phyloP scores from a whole-genome alignment of 2,888 invertebrate species.

The Meandrusa payeni region DNA sequence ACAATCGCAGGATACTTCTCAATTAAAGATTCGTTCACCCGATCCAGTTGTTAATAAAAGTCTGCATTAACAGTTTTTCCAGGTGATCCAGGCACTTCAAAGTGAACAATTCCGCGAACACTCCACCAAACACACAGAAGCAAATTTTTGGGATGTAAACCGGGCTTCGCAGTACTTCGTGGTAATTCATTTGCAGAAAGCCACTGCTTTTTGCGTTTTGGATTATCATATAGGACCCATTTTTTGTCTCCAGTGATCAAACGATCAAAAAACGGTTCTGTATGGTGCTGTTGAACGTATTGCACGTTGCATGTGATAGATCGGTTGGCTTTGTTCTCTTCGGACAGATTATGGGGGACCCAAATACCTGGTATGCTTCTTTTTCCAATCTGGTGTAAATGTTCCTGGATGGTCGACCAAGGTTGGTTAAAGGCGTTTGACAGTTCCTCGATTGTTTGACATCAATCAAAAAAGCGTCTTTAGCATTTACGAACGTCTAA shows the following conservation, averaged over 20 bases:
- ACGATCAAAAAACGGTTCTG: conserved; percentile 19
- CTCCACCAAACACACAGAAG: conserved; percentile 22
- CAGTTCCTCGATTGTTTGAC: conserved; percentile 25
- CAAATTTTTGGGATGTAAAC: conserved; percentile 18
- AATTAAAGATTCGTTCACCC: conserved; percentile 12
- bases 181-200: conserved; percentile 14
- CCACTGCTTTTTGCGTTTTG: conserved; percentile 21
- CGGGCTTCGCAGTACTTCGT: conserved; percentile 15
- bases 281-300: not conserved
- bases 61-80: conserved; percentile 19
- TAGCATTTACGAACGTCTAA: conserved; percentile 17
- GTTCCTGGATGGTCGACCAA: conserved; percentile 24
- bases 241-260: conserved; percentile 19
- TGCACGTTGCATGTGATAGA: conserved; percentile 6
- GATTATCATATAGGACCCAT: conserved; percentile 22
- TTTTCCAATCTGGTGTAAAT: conserved; percentile 21
- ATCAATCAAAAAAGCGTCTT: conserved; percentile 26
- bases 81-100: conserved; percentile 21
- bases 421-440: conserved; percentile 24
- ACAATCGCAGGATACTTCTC: conserved; percentile 11
- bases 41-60: conserved; percentile 3
- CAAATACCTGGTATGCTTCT: conserved; percentile 18
- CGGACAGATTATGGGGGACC: conserved; percentile 14
- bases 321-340: conserved; percentile 15
- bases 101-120: conserved; percentile 21